Percentiles rank a stretch among this genome's conserved stretches.
Conservation (phyloP, 2,113 vertebrate species). For the Saccopteryx bilineata region DNA sequence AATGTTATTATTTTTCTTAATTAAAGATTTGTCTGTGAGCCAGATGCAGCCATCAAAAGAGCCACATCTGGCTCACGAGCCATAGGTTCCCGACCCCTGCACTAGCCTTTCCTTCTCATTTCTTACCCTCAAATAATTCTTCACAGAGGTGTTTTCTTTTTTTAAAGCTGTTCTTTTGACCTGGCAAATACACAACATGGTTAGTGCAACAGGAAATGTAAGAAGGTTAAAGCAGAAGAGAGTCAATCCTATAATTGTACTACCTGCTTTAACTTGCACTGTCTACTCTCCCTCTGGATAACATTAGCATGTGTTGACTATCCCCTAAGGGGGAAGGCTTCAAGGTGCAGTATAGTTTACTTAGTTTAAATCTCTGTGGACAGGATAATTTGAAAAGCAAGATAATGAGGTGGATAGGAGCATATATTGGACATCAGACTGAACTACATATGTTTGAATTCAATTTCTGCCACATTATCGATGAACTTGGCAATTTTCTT, state of each 20-base stretch:
- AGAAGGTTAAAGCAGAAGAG: background rate
- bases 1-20: no score
- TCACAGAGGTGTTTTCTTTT: background rate
- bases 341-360: background rate
- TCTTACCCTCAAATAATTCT: background rate
- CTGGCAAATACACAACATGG: background rate
- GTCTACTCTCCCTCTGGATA: no score
- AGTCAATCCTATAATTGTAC: background rate
- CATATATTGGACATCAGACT: background rate
- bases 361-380: background rate
- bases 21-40: no score
- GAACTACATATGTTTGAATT: background rate
- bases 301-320: background rate
- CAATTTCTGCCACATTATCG: background rate
- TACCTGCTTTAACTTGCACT: background rate
- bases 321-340: background rate
- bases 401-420: background rate
- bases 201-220: background rate
- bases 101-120: background rate
- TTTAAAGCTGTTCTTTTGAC: background rate
- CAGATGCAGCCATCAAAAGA: no score
- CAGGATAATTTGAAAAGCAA: background rate
- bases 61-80: no score
- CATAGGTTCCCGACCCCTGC: no score
- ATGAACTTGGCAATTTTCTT: background rate